Evolutionary conservation across 2,888 invertebrate genomes (phyloP).

Genomic region (Perithous albicinctus): DNA sequence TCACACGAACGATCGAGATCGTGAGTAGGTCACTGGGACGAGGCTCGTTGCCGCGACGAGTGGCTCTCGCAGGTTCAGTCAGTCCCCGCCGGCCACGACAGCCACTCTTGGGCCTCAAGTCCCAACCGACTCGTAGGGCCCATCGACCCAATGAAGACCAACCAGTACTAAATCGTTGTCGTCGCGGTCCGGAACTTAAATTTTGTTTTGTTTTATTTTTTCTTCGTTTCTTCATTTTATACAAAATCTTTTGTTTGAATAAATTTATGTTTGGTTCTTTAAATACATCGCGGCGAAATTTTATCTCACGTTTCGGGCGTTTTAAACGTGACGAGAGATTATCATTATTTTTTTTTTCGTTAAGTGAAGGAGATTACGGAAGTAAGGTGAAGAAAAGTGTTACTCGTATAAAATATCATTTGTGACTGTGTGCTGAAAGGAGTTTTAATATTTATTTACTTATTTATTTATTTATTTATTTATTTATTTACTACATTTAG

Average conservation of each 20-base stretch:
- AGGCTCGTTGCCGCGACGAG: constrained; percentile 82
- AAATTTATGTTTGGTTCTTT: not conserved
- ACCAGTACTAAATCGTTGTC: constrained; percentile 66
- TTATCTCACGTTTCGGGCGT: constrained; percentile 49
- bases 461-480: constrained; percentile 35
- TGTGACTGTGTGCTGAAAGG: constrained; percentile 49
- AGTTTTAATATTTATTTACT: constrained; percentile 14
- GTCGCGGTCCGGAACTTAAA: constrained; percentile 65
- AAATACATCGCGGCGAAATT: constrained; percentile 22
- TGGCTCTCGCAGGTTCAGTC: constrained; percentile 82
- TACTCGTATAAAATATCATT: constrained; percentile 46
- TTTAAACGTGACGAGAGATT: constrained; percentile 29
- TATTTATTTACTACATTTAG: constrained; percentile 25
- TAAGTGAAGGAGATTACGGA: constrained; percentile 57
- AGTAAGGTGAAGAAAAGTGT: constrained; percentile 62
- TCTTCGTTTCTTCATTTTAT: too few species aligned
- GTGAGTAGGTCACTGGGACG: constrained; percentile 84
- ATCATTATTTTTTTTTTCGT: constrained; percentile 44
- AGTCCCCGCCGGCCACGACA: constrained; percentile 83
- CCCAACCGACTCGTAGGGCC: constrained; percentile 64
- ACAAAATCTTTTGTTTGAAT: too few species aligned
- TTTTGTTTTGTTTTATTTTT: constrained; percentile 11
- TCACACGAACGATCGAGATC: constrained; percentile 76
- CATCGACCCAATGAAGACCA: constrained; percentile 75
- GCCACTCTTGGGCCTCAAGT: constrained; percentile 79